Evolutionary conservation across 1,140 invertebrate species (phyloP), one percentile per base, ranked within the genome.

Genomic region (Diorhabda elongata): DNA sequence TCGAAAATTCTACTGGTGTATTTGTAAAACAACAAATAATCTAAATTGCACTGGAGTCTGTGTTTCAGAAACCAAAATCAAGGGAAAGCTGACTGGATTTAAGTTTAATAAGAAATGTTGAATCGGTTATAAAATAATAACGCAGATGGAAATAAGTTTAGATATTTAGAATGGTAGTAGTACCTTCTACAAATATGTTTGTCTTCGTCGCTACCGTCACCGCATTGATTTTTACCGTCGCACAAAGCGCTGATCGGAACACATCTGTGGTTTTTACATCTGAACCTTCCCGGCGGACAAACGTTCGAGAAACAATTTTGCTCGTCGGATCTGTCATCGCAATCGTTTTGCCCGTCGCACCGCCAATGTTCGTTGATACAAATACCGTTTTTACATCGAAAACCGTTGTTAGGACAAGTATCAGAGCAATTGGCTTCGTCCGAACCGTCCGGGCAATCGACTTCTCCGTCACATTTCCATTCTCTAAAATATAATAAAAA

Each of bases 131-230:
- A 26, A 26, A 26, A 26, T 26, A 26, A 26, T 26, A 26, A 1
- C 1, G 26, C 26, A 26, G 0, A 26, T 26, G 0, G 26, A 26
- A 26, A 26, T 26, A 26, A 26, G 26, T 26, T 26, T 26, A 1
- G 26, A 26, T 26, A 26, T 26, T 26, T 26, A 26, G 26, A 26
- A 26, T 26, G 0, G 26, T 26, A 26, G 26, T 26, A 26, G 26
- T 67, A 78, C 83, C 82, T 81, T 77, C 82, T 84, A 81, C 89
- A 91, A 64, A 84, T 77, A 3, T 79, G 70, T 2, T 80, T 76
- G 70, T 81, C 83, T 82, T 96, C 94, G 81, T 98, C 96, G 58
- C 87, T 90, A 44, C 85, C 85, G 78, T 91, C 91, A 2, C 83
- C 82, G 79, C 92, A 94, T 74, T 93, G 89, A 69, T 86, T 84